Base-by-base conservation (phyloP, 2,113 vertebrate genomes). In the Hypomesus transpacificus region DNA sequence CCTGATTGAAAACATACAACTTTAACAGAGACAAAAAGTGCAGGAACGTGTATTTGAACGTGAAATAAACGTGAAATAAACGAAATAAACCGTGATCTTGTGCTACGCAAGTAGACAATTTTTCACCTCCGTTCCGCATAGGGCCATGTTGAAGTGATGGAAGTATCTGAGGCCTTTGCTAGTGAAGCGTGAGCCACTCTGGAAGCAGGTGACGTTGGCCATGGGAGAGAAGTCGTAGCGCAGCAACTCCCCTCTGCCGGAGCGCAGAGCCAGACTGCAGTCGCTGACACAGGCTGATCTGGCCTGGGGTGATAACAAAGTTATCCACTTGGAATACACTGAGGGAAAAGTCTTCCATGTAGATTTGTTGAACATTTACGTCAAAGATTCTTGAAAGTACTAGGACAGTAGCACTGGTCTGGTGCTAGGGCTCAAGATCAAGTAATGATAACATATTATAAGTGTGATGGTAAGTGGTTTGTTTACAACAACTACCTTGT, bases 81-180 rank as follows among this genome's bases (percentile, higher is more conserved):
- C n/a, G n/a, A n/a, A 46, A 46, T 46, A 46, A 9, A 7, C 39
- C 9, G 39, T 46, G 39, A 46, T 46, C 39, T 46, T 1, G 39
- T 7, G 7, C 39, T 46, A 9, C 39, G 11, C 9, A 46, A 8
- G 9, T 46, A 11, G 39, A 11, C 39, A 4, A 17, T 28, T 8
- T 50, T 58, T 90, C 89, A 97, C 97, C 92, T 96, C 88, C 69
- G 90, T 87, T 56, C 96, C 96, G 51, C 97, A 99, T 73, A 96
- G 92, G 69, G 85, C 92, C 63, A 98, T 34, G 75, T 80, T 95
- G 84, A 98, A 98, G 72, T 84, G 90, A 50, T 95, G 93, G 80
- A 93, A 93, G 77, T 96, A 99, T 69, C 88, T 91, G 75, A 96
- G 89, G 57, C 97, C 97, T 87, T 93, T 97, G 75, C 80, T 90